phyloP scores from a whole-genome alignment of 2,888 invertebrate species.

The Andrena fulva region DNA sequence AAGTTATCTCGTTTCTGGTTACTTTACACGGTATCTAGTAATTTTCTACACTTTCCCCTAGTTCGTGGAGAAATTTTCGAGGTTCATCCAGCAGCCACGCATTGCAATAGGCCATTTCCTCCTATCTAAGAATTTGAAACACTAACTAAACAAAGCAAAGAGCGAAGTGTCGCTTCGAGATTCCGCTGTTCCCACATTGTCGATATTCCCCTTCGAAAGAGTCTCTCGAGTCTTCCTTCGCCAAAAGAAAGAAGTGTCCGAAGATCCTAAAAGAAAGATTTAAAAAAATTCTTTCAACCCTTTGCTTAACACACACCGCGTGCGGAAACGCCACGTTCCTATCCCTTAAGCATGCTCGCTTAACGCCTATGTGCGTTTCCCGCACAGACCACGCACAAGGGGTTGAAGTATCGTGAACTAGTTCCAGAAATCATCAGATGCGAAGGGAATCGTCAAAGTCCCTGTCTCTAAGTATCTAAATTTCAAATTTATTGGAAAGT shows the following conservation, averaged over 20 bases:
- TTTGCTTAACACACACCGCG: no score
- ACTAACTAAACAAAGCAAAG: conserved; percentile 79
- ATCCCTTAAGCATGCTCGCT: no score
- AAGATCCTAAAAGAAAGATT: not conserved
- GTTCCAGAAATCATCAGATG: no score
- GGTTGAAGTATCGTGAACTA: no score
- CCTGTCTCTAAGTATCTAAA: no score
- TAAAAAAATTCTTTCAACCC: not conserved
- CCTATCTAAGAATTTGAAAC: conserved; percentile 81
- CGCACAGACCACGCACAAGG: no score
- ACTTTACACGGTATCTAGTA: not conserved
- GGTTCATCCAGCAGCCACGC: conserved; percentile 40
- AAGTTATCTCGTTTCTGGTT: not conserved
- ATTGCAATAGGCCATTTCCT: conserved; percentile 79
- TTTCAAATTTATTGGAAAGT: not conserved
- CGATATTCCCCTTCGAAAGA: not conserved
- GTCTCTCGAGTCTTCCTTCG: not conserved
- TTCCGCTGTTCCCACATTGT: conserved; percentile 14
- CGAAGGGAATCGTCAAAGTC: no score
- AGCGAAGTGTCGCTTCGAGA: conserved; percentile 61
- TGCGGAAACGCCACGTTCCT: no score
- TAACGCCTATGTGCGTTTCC: no score
- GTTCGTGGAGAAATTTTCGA: not conserved
- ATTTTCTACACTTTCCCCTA: not conserved
- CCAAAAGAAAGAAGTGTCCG: not conserved